Base-by-base conservation (phyloP, 1,140 invertebrate genomes). In the Pentalonia nigronervosa region DNA sequence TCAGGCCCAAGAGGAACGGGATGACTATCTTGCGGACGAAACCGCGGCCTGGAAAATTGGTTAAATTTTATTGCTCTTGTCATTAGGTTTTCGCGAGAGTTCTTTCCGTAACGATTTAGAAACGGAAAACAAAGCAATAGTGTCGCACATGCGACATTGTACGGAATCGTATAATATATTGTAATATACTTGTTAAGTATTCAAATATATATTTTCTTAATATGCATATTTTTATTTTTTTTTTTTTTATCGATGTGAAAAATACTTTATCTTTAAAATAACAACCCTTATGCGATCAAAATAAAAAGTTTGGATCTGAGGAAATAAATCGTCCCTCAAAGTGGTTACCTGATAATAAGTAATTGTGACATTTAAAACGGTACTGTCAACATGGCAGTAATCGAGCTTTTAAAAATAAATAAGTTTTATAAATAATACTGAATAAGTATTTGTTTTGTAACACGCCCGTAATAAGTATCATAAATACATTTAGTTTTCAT, bases 1-100 rank as follows among this genome's bases (percentile, higher is more conserved):
- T 98, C 93, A 98, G 95, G 94, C 97, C 97, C 93, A 98, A 95
- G 48, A 98, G 96, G 96, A 98, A 98, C 36, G 97, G 97, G 93
- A 98, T 96, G 94, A 98, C 96, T 47, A 98, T 97, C 95, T 97
- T 98, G 95, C 97, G 97, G 45, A 98, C 97, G 95, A 98, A 97
- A 94, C 97, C 97, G 94, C 97, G 96, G 95, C 97, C 97, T 97
- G 95, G 14, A 95, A 95, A 88, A 41, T 17, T 0, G n/a, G 4
- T 76, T 0, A n/a, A 76, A 53, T 53, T 53, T 53, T 21, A 4
- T 14, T 76, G 7, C 1, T n/a, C n/a, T 67, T 67, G 1, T 53
- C 4, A 76, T 6, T 76, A 4, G 14, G 60, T n/a, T 67, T n/a
- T 60, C 30, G 2, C 56, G 25, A 60, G 25, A 60, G 30, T 76